Evolutionary conservation across 1,140 invertebrate genomes (phyloP).

Genomic region (Orius laevigatus): DNA sequence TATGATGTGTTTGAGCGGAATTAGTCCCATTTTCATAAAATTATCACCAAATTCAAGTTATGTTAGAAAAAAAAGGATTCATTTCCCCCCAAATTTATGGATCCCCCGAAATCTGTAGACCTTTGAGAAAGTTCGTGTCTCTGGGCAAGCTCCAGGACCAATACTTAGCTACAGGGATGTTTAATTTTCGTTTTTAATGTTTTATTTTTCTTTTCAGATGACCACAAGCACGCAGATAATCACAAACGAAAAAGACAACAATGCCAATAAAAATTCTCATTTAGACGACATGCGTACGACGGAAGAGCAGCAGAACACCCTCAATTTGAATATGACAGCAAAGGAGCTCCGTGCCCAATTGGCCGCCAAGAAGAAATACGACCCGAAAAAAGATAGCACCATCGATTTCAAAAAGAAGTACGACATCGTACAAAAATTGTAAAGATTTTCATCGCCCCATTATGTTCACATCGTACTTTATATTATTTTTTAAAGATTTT

Average conservation of each 20-base stretch:
- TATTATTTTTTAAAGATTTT: no score
- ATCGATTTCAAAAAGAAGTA: constrained; percentile 83
- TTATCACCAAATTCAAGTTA: no score
- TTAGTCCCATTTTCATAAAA: no score
- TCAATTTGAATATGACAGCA: constrained; percentile 74
- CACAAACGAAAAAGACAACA: constrained; percentile 3
- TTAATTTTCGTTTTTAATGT: no score
- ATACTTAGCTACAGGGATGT: no score
- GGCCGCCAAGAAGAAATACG: constrained; percentile 66
- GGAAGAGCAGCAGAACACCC: constrained; percentile 20
- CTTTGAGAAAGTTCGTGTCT: no score
- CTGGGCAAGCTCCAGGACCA: no score
- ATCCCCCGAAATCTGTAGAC: no score
- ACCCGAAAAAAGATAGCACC: constrained; percentile 64
- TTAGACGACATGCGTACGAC: constrained; percentile 6
- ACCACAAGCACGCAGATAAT: neutral
- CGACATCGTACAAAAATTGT: constrained; percentile 80
- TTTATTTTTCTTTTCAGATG: neutral
- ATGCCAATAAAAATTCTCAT: neutral
- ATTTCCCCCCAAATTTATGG: no score
- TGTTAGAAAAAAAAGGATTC: no score
- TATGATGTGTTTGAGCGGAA: no score
- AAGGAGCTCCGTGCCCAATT: constrained; percentile 73
- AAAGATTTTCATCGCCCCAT: neutral
- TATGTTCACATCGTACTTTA: no score